phyloP scores from a whole-genome alignment of 2,888 invertebrate genomes.

The Cremastobaeus sp. region DNA sequence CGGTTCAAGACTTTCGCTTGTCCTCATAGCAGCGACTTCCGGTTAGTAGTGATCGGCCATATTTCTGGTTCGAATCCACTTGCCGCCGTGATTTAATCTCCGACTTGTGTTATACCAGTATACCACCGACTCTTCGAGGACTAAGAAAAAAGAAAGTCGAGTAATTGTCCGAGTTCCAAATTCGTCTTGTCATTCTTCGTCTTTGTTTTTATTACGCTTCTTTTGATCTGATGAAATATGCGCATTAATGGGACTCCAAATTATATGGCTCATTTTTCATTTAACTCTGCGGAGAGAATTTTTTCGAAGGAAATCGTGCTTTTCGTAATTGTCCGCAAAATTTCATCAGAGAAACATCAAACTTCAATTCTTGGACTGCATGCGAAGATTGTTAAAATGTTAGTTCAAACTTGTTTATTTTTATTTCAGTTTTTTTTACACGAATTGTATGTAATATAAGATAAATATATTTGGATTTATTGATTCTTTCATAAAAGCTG shows the following conservation, averaged over 20 bases:
- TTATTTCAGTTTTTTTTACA: conserved; percentile 12
- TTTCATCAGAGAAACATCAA: too few relatives aligned
- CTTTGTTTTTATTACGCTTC: conserved; percentile 21
- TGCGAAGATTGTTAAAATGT: too few relatives aligned
- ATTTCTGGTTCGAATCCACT: conserved; percentile 59
- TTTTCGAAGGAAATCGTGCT: too few relatives aligned
- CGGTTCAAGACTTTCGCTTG: conserved; percentile 66
- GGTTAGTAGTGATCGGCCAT: conserved; percentile 43
- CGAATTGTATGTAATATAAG: background rate
- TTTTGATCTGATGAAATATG: conserved; percentile 26
- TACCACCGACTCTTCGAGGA: conserved; percentile 65
- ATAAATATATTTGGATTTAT: too few relatives aligned
- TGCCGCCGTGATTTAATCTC: conserved; percentile 70
- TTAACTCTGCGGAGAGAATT: background rate
- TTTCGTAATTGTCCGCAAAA: too few relatives aligned
- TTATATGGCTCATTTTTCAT: conserved; percentile 17
- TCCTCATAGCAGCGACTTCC: conserved; percentile 51
- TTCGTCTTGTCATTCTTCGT: conserved; percentile 42
- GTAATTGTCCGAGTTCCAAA: conserved; percentile 57
- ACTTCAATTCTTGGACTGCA: too few relatives aligned
- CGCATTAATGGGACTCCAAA: conserved; percentile 28
- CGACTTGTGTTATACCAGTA: conserved; percentile 65
- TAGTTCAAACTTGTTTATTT: too few relatives aligned
- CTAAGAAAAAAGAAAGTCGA: conserved; percentile 73
- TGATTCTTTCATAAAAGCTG: too few relatives aligned